Conservation (phyloP, 2,797 vertebrate species). For the Vespertilio murinus region DNA sequence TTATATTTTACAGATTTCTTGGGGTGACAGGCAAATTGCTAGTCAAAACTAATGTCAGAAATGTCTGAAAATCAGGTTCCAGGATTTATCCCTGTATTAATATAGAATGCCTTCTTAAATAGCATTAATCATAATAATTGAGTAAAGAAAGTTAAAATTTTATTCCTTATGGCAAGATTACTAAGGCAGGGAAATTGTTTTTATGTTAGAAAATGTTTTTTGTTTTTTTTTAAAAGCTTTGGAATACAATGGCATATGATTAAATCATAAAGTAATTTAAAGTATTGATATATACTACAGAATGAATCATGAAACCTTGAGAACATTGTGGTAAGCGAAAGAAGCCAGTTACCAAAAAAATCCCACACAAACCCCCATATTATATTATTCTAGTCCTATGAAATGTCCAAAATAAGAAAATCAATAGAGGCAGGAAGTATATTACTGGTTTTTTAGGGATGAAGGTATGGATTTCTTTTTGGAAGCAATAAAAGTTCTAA, state of each 20-base stretch:
- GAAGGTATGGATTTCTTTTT: neutral
- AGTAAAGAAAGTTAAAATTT: neutral
- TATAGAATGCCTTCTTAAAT: neutral
- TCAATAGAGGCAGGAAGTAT: neutral
- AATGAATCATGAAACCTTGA: neutral
- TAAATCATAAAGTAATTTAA: neutral
- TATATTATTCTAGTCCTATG: neutral
- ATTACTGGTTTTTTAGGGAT: neutral
- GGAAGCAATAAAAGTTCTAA: neutral
- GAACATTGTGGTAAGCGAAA: neutral
- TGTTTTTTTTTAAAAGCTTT: neutral
- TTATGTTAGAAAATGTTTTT: constrained; percentile 6
- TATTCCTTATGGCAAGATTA: neutral
- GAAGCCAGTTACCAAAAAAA: neutral
- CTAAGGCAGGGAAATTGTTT: neutral
- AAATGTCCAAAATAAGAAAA: neutral
- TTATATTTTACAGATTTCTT: neutral
- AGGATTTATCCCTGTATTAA: neutral
- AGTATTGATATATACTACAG: neutral
- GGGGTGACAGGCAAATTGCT: neutral
- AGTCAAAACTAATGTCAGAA: neutral
- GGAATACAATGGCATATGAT: neutral
- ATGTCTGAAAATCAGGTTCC: neutral
- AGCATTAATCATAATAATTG: neutral
- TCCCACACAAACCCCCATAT: no score